A percentile compares a stretch with the other conserved stretches of the same genome.
Evolutionary conservation across 2,113 vertebrate species (phyloP).

Genomic region (Gallinago jamesoni): DNA sequence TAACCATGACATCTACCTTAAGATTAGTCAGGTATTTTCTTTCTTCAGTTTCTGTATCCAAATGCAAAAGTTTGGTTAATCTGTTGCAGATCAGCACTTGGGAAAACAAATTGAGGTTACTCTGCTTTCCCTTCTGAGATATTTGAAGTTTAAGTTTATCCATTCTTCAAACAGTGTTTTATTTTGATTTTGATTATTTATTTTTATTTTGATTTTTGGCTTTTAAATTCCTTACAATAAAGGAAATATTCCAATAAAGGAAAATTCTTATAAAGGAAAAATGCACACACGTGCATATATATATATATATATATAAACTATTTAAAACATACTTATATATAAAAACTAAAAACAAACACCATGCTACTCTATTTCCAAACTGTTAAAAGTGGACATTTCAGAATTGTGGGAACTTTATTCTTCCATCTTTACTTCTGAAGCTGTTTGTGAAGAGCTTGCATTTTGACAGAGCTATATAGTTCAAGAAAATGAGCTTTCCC

Average conservation of each 20-base stretch:
- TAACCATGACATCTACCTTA: not conserved
- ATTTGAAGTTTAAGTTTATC: not conserved
- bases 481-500: constrained; percentile 47
- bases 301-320: not conserved
- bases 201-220: not conserved
- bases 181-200: not conserved
- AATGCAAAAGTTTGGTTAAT: not conserved
- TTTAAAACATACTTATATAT: not conserved
- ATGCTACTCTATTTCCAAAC: not conserved
- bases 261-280: not conserved
- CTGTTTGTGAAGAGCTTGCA: not conserved
- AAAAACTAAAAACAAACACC: not conserved
- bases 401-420: not conserved
- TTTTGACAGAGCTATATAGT: constrained; percentile 3
- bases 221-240: not conserved
- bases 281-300: too few species aligned
- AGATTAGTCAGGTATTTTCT: not conserved
- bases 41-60: not conserved
- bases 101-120: not conserved
- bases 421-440: not conserved
- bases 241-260: not conserved
- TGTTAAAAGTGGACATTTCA: not conserved
- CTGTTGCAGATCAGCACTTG: not conserved
- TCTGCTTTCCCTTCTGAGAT: not conserved
- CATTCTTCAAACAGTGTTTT: not conserved